Base-by-base conservation (phyloP, 2,797 vertebrate species). In the Ctenosaura bakeri region DNA sequence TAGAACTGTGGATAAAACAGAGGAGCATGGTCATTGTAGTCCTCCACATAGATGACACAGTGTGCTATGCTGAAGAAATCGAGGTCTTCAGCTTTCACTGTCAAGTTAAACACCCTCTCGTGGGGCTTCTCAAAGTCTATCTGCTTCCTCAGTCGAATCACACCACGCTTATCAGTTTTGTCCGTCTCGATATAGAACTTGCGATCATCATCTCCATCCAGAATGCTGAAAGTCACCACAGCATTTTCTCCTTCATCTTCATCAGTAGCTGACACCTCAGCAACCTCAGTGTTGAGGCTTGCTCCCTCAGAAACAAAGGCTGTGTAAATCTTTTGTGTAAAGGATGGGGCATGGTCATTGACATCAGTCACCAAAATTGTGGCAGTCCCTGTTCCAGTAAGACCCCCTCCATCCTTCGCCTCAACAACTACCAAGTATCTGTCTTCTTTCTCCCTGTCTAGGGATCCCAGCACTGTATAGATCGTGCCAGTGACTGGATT, bases 111-210 rank as follows among this genome's bases (percentile, higher is more conserved):
- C 0, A 96, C 97, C 71, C 98, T 97, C 93, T 99, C 98, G 0
- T 98, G 97, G 32, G 98, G 97, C 81, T 98, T 98, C 95, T 99
- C 98, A 80, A 98, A 99, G 95, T 99, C 98, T 0, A 99, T 94
- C 92, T 35, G 97, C 91, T 98, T 98, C 93, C 97, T 97, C 0
- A 99, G 97, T 9, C 96, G 95, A 29, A 99, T 95, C 42, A 98
- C 94, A 0, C 98, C 98, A 0, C 96, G 94, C 9, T 94, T 96
- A 91, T 97, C 98, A 26, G 96, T 94, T 95, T 98, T 98, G 94
- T 99, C 98, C 0, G 98, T 98, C 93, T 99, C 98, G 26, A 99
- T 97, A 4, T 98, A 98, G 95, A 99, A 99, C 95, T 98, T 99
- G 89, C 78, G 97, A 94, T 98, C 98, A 0, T 98, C 97, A 64